Conservation (phyloP, 2,888 invertebrate species). For the Aspidiotus destructor region DNA sequence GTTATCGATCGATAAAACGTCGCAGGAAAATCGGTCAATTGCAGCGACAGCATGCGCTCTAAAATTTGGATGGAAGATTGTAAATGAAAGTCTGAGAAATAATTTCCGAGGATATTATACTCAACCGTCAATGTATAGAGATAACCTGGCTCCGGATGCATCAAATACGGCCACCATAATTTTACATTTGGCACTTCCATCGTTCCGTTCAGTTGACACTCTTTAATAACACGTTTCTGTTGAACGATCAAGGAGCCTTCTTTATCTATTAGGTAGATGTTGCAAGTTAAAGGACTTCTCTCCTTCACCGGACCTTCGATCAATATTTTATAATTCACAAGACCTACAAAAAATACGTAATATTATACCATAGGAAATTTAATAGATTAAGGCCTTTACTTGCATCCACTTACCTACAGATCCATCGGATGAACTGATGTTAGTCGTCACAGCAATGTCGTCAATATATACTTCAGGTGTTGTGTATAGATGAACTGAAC, state of each 20-base stretch:
- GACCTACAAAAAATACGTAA: slow-evolving; percentile 42
- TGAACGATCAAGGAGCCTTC: slow-evolving; percentile 50
- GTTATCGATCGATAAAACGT: too few species aligned
- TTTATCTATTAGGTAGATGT: slow-evolving; percentile 47
- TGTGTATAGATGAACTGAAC: slow-evolving; percentile 79
- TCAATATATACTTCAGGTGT: slow-evolving; percentile 74
- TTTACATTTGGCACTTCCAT: slow-evolving; percentile 60
- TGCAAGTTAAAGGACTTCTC: slow-evolving; percentile 35
- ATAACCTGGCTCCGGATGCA: slow-evolving; percentile 70
- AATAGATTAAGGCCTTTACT: neutral
- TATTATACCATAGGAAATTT: neutral
- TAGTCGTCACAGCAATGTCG: slow-evolving; percentile 72
- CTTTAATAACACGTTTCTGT: slow-evolving; percentile 40
- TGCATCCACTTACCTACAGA: slow-evolving; percentile 40
- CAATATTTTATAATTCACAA: slow-evolving; percentile 51
- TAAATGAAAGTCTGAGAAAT: too few species aligned
- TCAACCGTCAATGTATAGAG: slow-evolving; percentile 73
- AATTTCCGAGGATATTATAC: neutral
- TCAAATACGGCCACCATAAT: slow-evolving; percentile 89
- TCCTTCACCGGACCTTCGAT: slow-evolving; percentile 42
- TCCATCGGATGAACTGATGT: slow-evolving; percentile 43
- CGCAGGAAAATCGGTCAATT: neutral
- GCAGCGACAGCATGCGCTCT: neutral
- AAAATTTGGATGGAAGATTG: too few species aligned
- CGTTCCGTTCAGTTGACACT: slow-evolving; percentile 49